Percentiles rank a stretch among this genome's conserved stretches.
phyloP scores from a whole-genome alignment of 2,888 invertebrate species.

The Trachelus troglodyta region DNA sequence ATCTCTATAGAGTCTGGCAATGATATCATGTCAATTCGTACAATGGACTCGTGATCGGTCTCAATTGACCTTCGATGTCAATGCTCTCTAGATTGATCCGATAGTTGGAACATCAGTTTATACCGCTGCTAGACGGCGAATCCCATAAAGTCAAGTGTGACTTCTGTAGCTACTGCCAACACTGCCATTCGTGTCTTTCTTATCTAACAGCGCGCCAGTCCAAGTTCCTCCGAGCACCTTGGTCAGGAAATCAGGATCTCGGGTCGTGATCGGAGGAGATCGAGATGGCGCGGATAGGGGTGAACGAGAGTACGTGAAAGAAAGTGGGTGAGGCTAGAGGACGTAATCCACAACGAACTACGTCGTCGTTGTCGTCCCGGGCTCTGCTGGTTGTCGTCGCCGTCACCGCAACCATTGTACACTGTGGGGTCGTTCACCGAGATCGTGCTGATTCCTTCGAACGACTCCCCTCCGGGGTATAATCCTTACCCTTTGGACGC shows the following conservation, averaged over 20 bases:
- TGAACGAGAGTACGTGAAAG: background rate
- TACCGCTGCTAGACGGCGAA: background rate
- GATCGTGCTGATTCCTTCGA: slow-evolving; percentile 48
- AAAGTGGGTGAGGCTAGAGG: background rate
- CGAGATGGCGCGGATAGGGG: background rate
- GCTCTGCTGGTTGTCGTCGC: slow-evolving; percentile 18
- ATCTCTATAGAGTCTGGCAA: background rate
- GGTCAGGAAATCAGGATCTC: background rate
- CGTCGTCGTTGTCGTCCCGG: background rate
- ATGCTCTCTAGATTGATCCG: background rate
- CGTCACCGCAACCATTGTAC: slow-evolving; percentile 32
- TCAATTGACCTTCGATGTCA: background rate
- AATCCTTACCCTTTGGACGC: slow-evolving; percentile 31
- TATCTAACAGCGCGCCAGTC: background rate
- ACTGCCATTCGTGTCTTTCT: background rate
- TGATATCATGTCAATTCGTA: slow-evolving; percentile 25
- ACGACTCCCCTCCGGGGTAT: slow-evolving; percentile 36
- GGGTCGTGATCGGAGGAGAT: background rate
- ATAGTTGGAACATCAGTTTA: background rate
- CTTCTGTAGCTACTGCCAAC: background rate
- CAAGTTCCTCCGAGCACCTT: background rate
- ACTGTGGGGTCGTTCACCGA: slow-evolving; percentile 36
- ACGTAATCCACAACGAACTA: background rate
- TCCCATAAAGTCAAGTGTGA: background rate
- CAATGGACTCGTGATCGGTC: slow-evolving; percentile 29